Evolutionary conservation across 2,888 invertebrate genomes (phyloP).

Genomic region (Pseudolycoriella hygida): DNA sequence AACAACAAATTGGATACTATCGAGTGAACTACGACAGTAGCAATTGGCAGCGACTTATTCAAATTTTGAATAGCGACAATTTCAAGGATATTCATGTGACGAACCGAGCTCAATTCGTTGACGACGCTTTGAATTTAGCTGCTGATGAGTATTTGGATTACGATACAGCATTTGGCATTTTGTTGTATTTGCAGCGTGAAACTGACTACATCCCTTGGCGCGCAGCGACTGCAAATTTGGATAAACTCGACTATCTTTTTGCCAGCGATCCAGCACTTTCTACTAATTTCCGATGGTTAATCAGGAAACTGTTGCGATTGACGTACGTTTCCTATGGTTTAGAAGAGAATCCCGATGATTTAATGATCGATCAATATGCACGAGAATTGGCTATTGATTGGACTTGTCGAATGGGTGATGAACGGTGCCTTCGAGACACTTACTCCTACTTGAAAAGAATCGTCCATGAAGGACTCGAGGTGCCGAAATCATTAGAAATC

Average conservation of each 20-base stretch:
- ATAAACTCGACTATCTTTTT: too few species aligned
- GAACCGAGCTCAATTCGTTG: constrained; percentile 72
- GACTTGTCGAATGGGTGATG: neutral
- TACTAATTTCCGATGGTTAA: too few species aligned
- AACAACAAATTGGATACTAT: constrained; percentile 33
- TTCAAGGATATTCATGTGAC: constrained; percentile 42
- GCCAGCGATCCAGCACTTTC: too few species aligned
- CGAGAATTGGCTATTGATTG: neutral
- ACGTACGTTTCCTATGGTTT: too few species aligned
- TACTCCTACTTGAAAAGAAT: too few species aligned
- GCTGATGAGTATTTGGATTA: neutral
- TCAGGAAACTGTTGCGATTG: too few species aligned
- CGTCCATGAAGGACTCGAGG: too few species aligned
- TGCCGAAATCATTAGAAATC: too few species aligned
- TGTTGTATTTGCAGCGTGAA: constrained; percentile 40
- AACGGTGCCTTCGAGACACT: neutral
- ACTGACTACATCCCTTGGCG: constrained; percentile 55
- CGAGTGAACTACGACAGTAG: constrained; percentile 49
- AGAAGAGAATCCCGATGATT: neutral
- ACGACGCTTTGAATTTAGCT: constrained; percentile 50
- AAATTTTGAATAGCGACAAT: constrained; percentile 16
- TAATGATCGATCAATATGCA: neutral
- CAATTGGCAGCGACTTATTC: constrained; percentile 48
- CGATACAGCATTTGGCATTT: constrained; percentile 30
- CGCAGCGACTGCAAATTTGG: constrained; percentile 33